Evolutionary conservation across 2,113 vertebrate species (phyloP).

Genomic region (Poeciliopsis occidentalis): DNA sequence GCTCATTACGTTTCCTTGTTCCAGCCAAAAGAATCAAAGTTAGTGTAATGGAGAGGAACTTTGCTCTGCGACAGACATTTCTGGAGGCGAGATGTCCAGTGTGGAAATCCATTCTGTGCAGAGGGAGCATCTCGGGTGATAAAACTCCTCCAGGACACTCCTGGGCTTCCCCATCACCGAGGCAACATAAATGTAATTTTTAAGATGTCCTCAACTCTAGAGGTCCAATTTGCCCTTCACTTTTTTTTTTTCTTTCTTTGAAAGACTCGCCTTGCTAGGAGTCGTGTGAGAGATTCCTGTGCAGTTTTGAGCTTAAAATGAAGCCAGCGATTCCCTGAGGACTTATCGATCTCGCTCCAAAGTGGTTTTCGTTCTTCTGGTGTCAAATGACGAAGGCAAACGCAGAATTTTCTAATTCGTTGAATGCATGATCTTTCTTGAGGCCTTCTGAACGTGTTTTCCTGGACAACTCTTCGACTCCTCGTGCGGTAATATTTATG

Average conservation of each 20-base stretch:
- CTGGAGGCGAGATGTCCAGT: conserved; percentile 22
- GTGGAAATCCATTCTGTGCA: conserved; percentile 46
- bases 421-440: conserved; percentile 10
- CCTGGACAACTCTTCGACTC: conserved; percentile 20
- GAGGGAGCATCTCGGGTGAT: conserved; percentile 41
- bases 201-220: conserved; percentile 54
- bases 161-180: conserved; percentile 56
- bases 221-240: conserved; percentile 45
- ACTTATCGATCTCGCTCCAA: conserved; percentile 45
- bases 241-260: neutral
- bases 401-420: conserved; percentile 10
- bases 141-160: conserved; percentile 42
- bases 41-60: conserved; percentile 58
- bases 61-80: conserved; percentile 46
- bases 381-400: conserved; percentile 36
- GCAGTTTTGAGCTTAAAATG: conserved; percentile 34
- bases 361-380: conserved; percentile 51
- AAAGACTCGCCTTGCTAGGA: conserved; percentile 43
- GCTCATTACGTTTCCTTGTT: conserved; percentile 41
- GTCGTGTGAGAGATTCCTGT: conserved; percentile 31
- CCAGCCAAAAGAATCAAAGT: conserved; percentile 50
- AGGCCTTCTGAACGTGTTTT: conserved; percentile 13
- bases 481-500: conserved; percentile 10
- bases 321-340: conserved; percentile 27
- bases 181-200: conserved; percentile 62